Percentiles rank a stretch among this genome's conserved stretches.
Conservation (phyloP, 2,113 vertebrate genomes). For the Puntigrus tetrazona region DNA sequence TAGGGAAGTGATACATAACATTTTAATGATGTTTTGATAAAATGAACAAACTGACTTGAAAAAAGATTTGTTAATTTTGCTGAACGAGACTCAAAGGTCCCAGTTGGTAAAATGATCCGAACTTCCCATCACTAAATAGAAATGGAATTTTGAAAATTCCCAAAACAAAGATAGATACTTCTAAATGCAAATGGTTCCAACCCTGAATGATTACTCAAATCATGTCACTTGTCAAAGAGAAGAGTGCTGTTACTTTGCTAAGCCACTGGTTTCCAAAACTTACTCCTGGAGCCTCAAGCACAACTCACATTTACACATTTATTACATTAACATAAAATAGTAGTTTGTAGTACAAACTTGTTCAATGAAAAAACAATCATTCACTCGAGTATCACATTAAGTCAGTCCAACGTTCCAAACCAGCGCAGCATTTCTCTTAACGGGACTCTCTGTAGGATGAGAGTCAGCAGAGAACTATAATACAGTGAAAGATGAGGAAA, state of each 20-base stretch:
- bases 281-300: not conserved
- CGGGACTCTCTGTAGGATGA: slow-evolving; percentile 6
- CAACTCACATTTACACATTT: not conserved
- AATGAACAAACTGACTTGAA: too few species aligned
- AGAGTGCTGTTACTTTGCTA: not conserved
- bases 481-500: not conserved
- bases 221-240: not conserved
- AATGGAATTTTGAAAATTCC: not conserved
- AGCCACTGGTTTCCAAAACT: not conserved
- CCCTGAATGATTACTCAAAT: not conserved
- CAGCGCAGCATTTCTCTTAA: not conserved
- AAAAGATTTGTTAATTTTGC: too few species aligned
- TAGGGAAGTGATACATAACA: too few species aligned
- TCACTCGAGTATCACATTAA: not conserved
- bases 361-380: not conserved
- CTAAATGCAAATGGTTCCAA: not conserved
- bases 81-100: too few species aligned
- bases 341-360: not conserved
- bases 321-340: not conserved
- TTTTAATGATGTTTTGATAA: too few species aligned
- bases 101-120: too few species aligned
- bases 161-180: not conserved
- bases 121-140: too few species aligned
- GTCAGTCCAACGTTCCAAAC: not conserved
- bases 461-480: not conserved